These are phyloP conservation scores for Lasioglossum lativentre DNA, from an alignment of 2,888 invertebrate genomes.

Conservation along the genomic window DNA sequence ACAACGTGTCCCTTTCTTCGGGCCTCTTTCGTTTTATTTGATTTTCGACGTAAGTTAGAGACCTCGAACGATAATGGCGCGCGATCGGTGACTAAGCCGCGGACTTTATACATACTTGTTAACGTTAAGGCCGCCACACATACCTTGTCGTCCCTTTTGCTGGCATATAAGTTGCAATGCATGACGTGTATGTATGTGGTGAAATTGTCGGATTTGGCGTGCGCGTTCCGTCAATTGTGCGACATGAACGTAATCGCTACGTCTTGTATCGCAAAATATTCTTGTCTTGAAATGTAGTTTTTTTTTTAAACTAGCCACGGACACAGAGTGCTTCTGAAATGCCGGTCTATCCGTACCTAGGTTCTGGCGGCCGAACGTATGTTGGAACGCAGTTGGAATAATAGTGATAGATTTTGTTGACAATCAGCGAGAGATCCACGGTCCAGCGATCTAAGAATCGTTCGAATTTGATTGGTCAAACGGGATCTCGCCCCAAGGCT, in stretches of 20 bases:
- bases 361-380: no score
- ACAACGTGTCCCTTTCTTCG: not conserved
- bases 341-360: no score
- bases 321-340: no score
- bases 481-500: constrained; percentile 46
- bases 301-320: no score
- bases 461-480: constrained; percentile 18
- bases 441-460: not conserved
- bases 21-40: not conserved
- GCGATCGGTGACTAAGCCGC: not conserved
- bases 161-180: no score
- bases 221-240: no score
- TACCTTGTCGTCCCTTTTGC: not conserved
- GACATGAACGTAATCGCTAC: no score
- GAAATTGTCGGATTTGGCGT: no score
- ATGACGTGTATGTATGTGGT: no score
- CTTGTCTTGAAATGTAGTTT: no score
- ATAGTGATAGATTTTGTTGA: not conserved
- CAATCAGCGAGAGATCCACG: not conserved
- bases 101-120: not conserved
- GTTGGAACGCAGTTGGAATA: no score
- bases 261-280: no score
- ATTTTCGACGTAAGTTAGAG: not conserved
- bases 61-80: not conserved
- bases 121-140: not conserved